Evolutionary conservation across 2,113 vertebrate species (phyloP), one percentile per base, ranked within the genome.

Genomic region (Prolemur simus): DNA sequence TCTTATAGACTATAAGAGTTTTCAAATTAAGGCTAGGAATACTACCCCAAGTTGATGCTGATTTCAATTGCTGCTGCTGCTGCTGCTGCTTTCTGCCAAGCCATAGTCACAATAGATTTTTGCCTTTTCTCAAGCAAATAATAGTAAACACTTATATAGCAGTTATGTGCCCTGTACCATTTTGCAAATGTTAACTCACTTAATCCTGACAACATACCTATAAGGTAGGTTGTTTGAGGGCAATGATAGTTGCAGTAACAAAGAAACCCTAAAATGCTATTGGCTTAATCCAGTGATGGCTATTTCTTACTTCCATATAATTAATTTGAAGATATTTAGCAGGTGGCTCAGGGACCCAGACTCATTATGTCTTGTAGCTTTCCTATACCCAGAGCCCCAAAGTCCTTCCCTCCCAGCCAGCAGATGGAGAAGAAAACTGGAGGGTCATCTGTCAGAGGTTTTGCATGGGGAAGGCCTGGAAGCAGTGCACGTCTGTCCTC

Each of bases 71-170:
- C 77, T 84, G 34, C 39, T 68, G 29, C 39, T 66, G 29, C 47
- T 49, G 47, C 52, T 37, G n/a, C 34, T 54, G n/a, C 76, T 78
- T 56, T 91, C 42, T 83, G 69, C 77, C 27, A 91, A 29, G 32
- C n/a, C 29, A 13, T 29, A 66, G 63, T 71, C 83, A 47, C 23
- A 76, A 37, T 37, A 87, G 34, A 87, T 49, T 66, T 92, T 69
- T 82, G 18, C n/a, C 42, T 91, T n/a, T 90, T 81, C 42, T 93
- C 76, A 91, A 83, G 68, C 52, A 82, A 87, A n/a, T 69, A 37
- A 82, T 32, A 84, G 63, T 71, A 84, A 74, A 42, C 9, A 18
- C 21, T 85, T 85, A 69, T 0, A 25, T 20, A 90, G n/a, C 9
- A 45, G 17, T 18, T 83, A 32, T 21, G 42, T 37, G 7, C 63